phyloP scores from a whole-genome alignment of 2,888 invertebrate genomes.

The Nephrotoma appendiculata region DNA sequence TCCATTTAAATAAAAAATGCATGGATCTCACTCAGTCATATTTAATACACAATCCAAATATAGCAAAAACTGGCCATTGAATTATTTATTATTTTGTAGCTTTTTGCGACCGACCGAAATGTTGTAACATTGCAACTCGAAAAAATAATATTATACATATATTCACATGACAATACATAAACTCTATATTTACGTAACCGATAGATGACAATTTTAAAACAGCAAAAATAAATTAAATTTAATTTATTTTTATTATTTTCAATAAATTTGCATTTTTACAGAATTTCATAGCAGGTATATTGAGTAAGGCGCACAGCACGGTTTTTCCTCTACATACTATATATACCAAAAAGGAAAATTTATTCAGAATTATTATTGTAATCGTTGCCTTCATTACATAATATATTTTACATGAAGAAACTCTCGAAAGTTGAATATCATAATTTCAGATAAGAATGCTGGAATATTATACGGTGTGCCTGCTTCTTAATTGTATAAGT shows the following conservation, averaged over 20 bases:
- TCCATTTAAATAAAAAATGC: neutral
- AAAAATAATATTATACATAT: neutral
- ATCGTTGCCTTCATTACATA: neutral
- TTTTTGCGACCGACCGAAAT: neutral
- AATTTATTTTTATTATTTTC: neutral
- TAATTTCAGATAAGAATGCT: neutral
- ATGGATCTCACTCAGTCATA: neutral
- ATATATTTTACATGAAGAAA: neutral
- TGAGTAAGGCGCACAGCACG: neutral
- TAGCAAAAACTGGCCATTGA: neutral
- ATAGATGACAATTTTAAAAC: neutral
- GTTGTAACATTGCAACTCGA: neutral
- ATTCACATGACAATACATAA: neutral
- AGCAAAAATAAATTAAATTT: neutral
- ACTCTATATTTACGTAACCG: neutral
- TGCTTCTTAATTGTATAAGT: neutral
- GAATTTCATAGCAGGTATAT: neutral
- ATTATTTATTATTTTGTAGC: neutral
- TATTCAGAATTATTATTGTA: neutral
- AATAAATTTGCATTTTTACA: neutral
- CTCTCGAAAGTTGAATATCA: neutral
- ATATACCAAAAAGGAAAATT: neutral
- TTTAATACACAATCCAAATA: neutral
- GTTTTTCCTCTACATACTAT: neutral
- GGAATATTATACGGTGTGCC: neutral